These are phyloP conservation scores for Elegia similella DNA, from an alignment of 2,888 invertebrate species.

Conservation along the genomic window DNA sequence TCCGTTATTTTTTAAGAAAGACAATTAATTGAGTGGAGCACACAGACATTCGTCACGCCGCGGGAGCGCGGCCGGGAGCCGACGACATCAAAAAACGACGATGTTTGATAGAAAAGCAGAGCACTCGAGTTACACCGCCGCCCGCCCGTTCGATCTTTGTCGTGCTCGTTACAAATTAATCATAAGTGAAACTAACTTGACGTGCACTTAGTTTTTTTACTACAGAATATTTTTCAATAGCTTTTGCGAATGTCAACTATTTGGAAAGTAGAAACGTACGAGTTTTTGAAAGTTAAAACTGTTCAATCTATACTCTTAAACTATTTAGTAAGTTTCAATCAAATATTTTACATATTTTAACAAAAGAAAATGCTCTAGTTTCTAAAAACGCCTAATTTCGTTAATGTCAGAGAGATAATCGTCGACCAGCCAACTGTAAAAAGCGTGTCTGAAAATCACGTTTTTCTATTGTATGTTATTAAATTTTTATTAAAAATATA, in stretches of 20 bases:
- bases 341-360: no score
- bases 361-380: no score
- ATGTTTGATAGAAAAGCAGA: slow-evolving; percentile 7
- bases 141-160: slow-evolving; percentile 60
- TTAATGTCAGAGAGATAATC: no score
- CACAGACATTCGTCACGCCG: slow-evolving; percentile 10
- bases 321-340: no score
- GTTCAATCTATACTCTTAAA: no score
- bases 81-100: slow-evolving; percentile 11
- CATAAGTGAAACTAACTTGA: slow-evolving; percentile 53
- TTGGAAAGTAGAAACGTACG: slow-evolving; percentile 25
- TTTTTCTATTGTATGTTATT: neutral
- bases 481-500: neutral
- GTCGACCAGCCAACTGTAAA: no score
- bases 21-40: slow-evolving; percentile 6
- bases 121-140: slow-evolving; percentile 28
- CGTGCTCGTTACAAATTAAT: slow-evolving; percentile 48
- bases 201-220: slow-evolving; percentile 37
- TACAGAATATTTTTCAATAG: slow-evolving; percentile 20
- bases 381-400: no score
- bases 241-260: slow-evolving; percentile 20
- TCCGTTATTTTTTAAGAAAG: neutral
- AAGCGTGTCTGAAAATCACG: neutral
- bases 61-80: neutral
- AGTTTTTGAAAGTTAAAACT: neutral